Evolutionary conservation across 2,797 vertebrate genomes (phyloP).

Genomic region (Perodicticus potto): DNA sequence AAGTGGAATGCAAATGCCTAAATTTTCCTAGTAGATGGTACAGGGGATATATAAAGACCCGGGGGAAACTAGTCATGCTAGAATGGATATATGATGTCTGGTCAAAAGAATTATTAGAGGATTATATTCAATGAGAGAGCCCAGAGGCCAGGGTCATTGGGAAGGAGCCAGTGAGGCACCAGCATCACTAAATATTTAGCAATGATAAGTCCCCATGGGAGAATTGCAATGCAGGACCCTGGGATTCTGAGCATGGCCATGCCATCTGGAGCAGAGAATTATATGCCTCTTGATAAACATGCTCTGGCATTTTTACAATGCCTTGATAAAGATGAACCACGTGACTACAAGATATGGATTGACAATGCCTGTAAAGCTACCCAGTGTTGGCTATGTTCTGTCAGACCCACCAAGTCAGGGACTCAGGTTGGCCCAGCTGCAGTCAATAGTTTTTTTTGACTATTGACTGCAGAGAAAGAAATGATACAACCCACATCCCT

Average conservation of each 20-base stretch:
- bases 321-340: background rate
- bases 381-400: background rate
- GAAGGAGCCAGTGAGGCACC: background rate
- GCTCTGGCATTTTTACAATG: background rate
- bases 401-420: background rate
- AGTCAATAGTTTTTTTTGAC: background rate
- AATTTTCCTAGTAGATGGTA: background rate
- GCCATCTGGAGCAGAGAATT: background rate
- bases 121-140: background rate
- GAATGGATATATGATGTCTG: background rate
- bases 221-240: background rate
- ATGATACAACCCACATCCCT: background rate
- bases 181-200: slow-evolving; percentile 9
- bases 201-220: background rate
- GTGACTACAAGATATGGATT: background rate
- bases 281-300: slow-evolving; percentile 1
- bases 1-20: background rate
- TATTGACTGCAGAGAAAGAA: background rate
- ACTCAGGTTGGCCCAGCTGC: background rate
- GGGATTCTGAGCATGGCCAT: slow-evolving; percentile 19
- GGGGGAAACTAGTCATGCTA: background rate
- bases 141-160: background rate
- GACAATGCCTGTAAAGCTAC: background rate
- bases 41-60: slow-evolving; percentile 16
- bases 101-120: background rate